Evolutionary conservation across 1,140 invertebrate species (phyloP).

Genomic region (Laodelphax striatellus): DNA sequence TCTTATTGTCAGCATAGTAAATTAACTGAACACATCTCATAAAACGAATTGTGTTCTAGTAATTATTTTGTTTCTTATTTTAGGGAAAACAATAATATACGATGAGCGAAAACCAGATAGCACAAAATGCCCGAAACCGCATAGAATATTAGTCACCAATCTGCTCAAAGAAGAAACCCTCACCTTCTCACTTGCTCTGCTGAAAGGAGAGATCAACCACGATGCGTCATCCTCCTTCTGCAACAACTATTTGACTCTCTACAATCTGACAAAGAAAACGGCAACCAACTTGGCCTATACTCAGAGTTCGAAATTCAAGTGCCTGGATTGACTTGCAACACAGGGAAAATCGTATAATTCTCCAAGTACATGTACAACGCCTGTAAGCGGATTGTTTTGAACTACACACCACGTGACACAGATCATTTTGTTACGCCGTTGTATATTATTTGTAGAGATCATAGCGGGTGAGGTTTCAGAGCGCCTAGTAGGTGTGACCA

Average conservation of each 20-base stretch:
- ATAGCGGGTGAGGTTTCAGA: slow-evolving; percentile 65
- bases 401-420: slow-evolving; percentile 14
- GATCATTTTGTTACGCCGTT: slow-evolving; percentile 44
- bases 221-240: not conserved
- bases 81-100: too few relatives aligned
- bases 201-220: not conserved
- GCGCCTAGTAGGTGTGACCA: slow-evolving; percentile 54
- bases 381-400: slow-evolving; percentile 6
- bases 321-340: slow-evolving; percentile 16
- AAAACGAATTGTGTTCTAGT: too few relatives aligned
- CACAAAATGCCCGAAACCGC: too few relatives aligned
- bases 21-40: too few relatives aligned
- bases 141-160: too few relatives aligned
- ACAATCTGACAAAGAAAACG: slow-evolving; percentile 5
- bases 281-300: slow-evolving; percentile 14
- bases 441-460: slow-evolving; percentile 60
- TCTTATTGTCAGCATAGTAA: too few relatives aligned
- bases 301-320: slow-evolving; percentile 18
- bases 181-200: not conserved
- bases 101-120: too few relatives aligned
- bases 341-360: slow-evolving; percentile 16
- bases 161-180: not conserved
- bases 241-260: not conserved
- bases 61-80: too few relatives aligned
- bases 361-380: slow-evolving; percentile 13